Base-by-base conservation (phyloP, 1,140 invertebrate species). In the Trachymyrmex cornetzi region DNA sequence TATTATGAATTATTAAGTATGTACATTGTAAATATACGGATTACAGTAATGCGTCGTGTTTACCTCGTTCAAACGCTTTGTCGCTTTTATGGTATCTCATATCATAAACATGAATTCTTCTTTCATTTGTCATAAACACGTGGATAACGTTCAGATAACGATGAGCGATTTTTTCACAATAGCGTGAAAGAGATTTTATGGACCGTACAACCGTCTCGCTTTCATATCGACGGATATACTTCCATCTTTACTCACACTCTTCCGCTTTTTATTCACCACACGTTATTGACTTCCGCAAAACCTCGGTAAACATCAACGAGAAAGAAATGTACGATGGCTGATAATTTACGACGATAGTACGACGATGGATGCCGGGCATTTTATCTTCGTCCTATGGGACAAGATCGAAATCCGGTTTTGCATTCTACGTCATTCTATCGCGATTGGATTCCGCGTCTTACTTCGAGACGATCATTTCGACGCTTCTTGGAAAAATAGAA, bases 301-400 rank as follows among this genome's bases (percentile, higher is more conserved):
- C 38, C 38, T 44, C 9, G 38, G 1, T 44, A 11, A 44, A 19
- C n/a, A 27, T 16, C 34, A 27, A n/a, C 22, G 63, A 66, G 24
- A 50, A 14, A 16, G 53, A 61, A 61, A 64, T 24, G 38, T 38
- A 2, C 38, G 38, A 53, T 27, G 61, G 30, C 9, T 80, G n/a
- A n/a, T 55, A 67, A 67, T 80, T 80, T 80, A 67, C 19, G 48
- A 55, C 22, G 34, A 14, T 27, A 27, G 14, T 64, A 55, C 1
- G 16, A 55, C 12, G 16, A 38, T 16, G 59, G 19, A 64, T 79
- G n/a, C 3, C n/a, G 61, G n/a, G 61, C 48, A 55, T 80, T 80
- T 66, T 66, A 79, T 34, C 66, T 79, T 66, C 48, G n/a, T 80
- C 48, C 3, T 19, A 19, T 9, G 77, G 30, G 63, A 67, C 75